Percentiles rank a stretch among this genome's conserved stretches.
Conservation (phyloP, 2,113 vertebrate genomes). For the Callorhinus ursinus region DNA sequence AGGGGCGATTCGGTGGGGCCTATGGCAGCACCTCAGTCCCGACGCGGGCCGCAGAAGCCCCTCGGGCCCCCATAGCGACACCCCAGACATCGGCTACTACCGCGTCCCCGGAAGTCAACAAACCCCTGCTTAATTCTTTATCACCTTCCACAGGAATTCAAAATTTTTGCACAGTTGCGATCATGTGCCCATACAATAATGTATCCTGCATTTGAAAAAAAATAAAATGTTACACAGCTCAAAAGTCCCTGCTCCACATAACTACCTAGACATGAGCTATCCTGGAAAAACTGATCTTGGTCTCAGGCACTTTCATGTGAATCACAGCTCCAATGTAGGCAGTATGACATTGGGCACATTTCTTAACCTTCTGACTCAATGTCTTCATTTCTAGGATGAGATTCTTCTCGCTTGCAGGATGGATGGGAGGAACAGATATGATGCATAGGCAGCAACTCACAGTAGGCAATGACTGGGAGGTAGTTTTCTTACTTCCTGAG, state of each 20-base stretch:
- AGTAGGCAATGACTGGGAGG: not conserved
- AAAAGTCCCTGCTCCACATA: not conserved
- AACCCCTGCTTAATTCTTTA: slow-evolving; percentile 43
- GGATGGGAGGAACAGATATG: not conserved
- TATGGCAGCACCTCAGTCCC: slow-evolving; percentile 77
- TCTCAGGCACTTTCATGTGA: not conserved
- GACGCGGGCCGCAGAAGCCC: slow-evolving; percentile 3
- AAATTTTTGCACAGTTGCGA: not conserved
- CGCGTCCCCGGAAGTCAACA: slow-evolving; percentile 90
- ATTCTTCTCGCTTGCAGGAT: not conserved
- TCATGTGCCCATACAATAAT: not conserved
- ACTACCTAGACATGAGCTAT: not conserved
- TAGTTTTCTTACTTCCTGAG: not conserved
- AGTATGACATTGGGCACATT: not conserved
- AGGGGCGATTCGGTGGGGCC: not conserved
- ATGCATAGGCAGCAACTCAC: not conserved
- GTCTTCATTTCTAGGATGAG: not conserved
- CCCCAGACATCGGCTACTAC: not conserved
- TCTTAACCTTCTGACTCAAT: not conserved
- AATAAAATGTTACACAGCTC: not conserved
- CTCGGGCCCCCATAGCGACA: slow-evolving; percentile 82
- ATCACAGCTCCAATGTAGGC: not conserved
- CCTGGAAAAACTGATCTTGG: not conserved
- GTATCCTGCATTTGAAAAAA: not conserved
- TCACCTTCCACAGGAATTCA: not conserved